Evolutionary conservation across 1,140 invertebrate species (phyloP).

Genomic region (Papilio polyxenes): DNA sequence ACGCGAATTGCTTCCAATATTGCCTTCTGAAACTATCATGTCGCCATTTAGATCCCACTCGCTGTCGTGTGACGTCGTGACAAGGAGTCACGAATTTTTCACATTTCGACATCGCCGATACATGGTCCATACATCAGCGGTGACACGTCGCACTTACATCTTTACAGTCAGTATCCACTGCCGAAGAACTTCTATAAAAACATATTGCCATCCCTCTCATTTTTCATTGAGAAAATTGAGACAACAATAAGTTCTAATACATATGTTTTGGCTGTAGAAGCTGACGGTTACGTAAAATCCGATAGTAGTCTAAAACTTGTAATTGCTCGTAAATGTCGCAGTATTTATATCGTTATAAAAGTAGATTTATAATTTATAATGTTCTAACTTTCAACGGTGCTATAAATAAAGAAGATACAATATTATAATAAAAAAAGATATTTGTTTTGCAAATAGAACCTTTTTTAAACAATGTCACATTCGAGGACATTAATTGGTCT

Average conservation of each 20-base stretch:
- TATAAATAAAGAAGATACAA: background rate
- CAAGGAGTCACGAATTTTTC: conserved; percentile 21
- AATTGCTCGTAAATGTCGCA: background rate
- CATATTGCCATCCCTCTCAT: too few species aligned
- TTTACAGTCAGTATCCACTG: background rate
- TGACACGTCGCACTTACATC: conserved; percentile 10
- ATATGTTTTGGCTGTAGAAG: background rate
- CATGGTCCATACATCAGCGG: background rate
- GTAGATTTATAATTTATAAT: conserved; percentile 2
- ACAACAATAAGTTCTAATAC: too few species aligned
- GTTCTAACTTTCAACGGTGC: background rate
- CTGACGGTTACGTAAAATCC: background rate
- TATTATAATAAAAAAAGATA: background rate
- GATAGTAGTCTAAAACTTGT: background rate
- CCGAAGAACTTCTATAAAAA: too few species aligned
- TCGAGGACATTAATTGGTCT: too few species aligned
- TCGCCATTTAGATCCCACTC: background rate
- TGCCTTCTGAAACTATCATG: background rate
- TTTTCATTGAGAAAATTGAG: too few species aligned
- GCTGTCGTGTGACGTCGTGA: background rate
- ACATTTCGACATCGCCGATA: conserved; percentile 16
- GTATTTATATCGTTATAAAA: conserved; percentile 13
- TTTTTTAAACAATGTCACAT: too few species aligned
- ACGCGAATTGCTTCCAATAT: background rate
- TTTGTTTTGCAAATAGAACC: too few species aligned